phyloP scores from a whole-genome alignment of 2,888 invertebrate genomes.

The Polyploca ridens region DNA sequence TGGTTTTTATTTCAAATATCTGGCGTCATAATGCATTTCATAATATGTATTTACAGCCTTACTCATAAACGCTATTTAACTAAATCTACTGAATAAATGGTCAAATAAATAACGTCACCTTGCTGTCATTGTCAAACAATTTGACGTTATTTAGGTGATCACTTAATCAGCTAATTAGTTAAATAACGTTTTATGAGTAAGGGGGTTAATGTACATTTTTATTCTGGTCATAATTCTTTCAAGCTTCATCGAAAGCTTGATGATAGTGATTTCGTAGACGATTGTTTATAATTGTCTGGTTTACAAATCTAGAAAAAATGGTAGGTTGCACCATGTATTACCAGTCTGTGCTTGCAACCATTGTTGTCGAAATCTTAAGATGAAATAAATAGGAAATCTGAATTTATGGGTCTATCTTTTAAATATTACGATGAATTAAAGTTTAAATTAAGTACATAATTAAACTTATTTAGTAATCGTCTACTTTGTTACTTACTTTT shows the following conservation, averaged over 20 bases:
- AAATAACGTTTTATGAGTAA: too few relatives aligned
- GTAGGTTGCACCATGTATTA: neutral
- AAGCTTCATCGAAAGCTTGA: neutral
- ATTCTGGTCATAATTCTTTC: neutral
- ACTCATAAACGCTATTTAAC: too few relatives aligned
- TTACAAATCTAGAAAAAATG: neutral
- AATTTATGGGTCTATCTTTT: neutral
- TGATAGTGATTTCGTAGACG: neutral
- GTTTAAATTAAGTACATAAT: neutral
- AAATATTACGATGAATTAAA: neutral
- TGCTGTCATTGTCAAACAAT: too few relatives aligned
- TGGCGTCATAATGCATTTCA: neutral
- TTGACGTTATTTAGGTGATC: too few relatives aligned
- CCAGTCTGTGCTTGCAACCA: too few relatives aligned
- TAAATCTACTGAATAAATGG: too few relatives aligned
- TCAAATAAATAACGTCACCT: too few relatives aligned
- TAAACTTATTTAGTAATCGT: neutral
- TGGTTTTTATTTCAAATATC: neutral
- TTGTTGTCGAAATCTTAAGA: neutral
- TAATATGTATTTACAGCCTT: neutral
- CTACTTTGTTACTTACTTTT: constrained; percentile 4
- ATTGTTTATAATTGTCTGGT: neutral
- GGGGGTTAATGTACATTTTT: constrained; percentile 1
- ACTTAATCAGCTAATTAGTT: too few relatives aligned
- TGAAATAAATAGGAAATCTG: neutral